Evolutionary conservation across 1,140 invertebrate species (phyloP).

Genomic region (Saccostrea echinata): DNA sequence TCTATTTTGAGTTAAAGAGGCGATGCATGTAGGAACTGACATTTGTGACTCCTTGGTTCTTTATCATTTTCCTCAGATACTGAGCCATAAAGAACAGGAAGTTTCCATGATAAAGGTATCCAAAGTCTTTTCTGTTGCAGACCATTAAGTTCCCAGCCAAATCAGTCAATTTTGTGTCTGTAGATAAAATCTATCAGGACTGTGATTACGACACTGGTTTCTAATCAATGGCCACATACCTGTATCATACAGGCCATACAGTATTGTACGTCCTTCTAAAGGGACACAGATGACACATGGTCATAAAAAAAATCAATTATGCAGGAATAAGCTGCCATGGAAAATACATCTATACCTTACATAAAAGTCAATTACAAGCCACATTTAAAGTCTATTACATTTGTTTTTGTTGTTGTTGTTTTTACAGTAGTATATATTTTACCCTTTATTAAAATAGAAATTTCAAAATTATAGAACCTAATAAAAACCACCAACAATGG

Average conservation of each 20-base stretch:
- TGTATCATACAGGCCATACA: not conserved
- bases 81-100: conserved; percentile 10
- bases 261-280: not conserved
- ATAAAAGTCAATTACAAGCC: no score
- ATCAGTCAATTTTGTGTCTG: not conserved
- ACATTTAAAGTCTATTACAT: no score
- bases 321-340: not conserved
- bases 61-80: not conserved
- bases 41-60: not conserved
- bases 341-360: no score
- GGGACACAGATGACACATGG: not conserved
- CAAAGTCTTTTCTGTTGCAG: not conserved
- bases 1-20: not conserved
- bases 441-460: no score
- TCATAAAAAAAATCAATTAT: conserved; percentile 15
- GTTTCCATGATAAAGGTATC: not conserved
- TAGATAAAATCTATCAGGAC: conserved; percentile 26
- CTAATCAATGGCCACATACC: conserved; percentile 26
- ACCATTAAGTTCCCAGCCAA: not conserved
- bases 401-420: no score
- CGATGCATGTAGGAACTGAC: not conserved
- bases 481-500: no score
- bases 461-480: no score
- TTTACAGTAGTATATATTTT: not conserved
- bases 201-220: conserved; percentile 5